Conservation (phyloP, 2,888 invertebrate species). For the Laspeyria flexula region DNA sequence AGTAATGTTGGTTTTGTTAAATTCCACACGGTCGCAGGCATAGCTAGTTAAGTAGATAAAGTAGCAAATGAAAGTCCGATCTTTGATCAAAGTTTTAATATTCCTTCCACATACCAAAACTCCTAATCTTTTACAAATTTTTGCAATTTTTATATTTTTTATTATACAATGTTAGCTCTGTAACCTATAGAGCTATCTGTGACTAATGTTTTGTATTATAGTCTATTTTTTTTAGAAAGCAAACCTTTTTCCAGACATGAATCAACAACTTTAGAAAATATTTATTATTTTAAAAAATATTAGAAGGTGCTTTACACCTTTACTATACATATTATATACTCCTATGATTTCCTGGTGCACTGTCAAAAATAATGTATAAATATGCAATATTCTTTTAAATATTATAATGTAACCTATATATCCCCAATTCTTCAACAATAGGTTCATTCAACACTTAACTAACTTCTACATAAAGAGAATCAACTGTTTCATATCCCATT, state of each 20-base stretch:
- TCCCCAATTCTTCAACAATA: slow-evolving; percentile 63
- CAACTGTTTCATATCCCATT: slow-evolving; percentile 54
- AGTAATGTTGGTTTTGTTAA: no score
- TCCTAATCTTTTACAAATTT: slow-evolving; percentile 71
- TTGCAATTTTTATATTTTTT: slow-evolving; percentile 80
- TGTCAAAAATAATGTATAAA: slow-evolving; percentile 60
- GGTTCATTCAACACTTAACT: slow-evolving; percentile 64
- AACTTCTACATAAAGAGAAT: slow-evolving; percentile 59
- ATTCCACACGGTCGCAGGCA: no score
- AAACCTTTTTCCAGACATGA: slow-evolving; percentile 63
- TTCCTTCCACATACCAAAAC: slow-evolving; percentile 64
- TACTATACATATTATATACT: slow-evolving; percentile 59
- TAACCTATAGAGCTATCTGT: slow-evolving; percentile 72
- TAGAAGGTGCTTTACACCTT: slow-evolving; percentile 59
- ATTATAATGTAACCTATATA: slow-evolving; percentile 49
- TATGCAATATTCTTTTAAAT: slow-evolving; percentile 55
- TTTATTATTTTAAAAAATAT: slow-evolving; percentile 71
- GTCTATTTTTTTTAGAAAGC: slow-evolving; percentile 75
- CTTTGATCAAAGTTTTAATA: slow-evolving; percentile 77
- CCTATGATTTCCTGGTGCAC: slow-evolving; percentile 56
- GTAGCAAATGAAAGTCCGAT: slow-evolving; percentile 60
- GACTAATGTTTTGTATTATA: slow-evolving; percentile 72
- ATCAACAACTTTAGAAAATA: slow-evolving; percentile 76
- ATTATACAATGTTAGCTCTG: slow-evolving; percentile 77
- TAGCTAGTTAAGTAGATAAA: no score